Base-by-base conservation (phyloP, 2,113 vertebrate species). In the Elanoides forficatus region DNA sequence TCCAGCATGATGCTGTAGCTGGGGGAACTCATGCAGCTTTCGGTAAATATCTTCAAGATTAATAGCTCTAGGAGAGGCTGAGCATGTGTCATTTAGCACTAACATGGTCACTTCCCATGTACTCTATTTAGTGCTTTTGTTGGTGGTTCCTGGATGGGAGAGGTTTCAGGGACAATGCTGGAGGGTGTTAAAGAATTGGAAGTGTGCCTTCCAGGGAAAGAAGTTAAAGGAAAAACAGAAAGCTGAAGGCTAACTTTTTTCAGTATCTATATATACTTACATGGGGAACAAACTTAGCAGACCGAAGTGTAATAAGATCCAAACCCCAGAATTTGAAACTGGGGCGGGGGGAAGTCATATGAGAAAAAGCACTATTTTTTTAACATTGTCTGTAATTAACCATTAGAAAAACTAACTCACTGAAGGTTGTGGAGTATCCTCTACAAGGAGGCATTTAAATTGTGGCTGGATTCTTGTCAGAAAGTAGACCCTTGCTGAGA, bases 1-100 rank as follows among this genome's bases (percentile, higher is more conserved):
- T 95, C 87, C 95, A 73, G 93, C 85, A 94, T 86, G 84, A 56
- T 94, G 90, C 66, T 95, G 89, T 96, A 81, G 81, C 89, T 68
- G 58, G 15, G 47, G 48, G 15, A 93, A 32, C n/a, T 85, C 48
- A 7, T 1, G 48, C 36, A 90, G 63, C 34, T 96, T 95, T 88
- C 18, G 23, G 96, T 95, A 96, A 96, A 82, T 91, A 68, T 45
- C 62, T 34, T 65, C 67, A 68, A 36, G 58, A 65, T 58, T 40
- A 95, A 80, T 65, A 70, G 71, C 65, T 95, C 48, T 62, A 62
- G 70, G 84, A 88, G 84, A 90, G 62, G 53, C 90, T 85, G 53
- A 67, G 60, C 3, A 3, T 30, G 42, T 94, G 38, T 58, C 42
- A 38, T 56, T 88, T 38, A 93, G 81, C 27, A 30, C 56, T 91